Base-by-base conservation (phyloP, 2,797 vertebrate genomes). In the Ctenopoma kingsleyae region DNA sequence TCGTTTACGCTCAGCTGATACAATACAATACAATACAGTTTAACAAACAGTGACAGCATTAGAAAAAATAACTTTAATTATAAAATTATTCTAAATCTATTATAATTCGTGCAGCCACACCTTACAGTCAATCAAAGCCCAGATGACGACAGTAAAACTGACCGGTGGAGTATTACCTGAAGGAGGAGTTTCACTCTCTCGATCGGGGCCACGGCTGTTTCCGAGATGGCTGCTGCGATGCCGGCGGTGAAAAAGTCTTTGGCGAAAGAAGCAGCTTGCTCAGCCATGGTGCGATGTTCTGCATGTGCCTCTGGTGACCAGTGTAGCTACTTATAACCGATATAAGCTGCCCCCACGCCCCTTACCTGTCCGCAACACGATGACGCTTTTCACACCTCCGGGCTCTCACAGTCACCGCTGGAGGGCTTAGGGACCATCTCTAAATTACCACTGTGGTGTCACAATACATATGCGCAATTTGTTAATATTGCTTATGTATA, bases 181-280 rank as follows among this genome's bases (percentile, higher is more conserved):
- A 93, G 90, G 72, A 93, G 91, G 44, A 93, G 91, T 84, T 93
- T 93, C 74, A 93, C 92, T 85, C 92, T 92, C 71, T 93, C 92
- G 50, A 93, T 93, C 0, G 92, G 92, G 10, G 92, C 92, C 13
- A 93, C 92, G 6, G 90, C 92, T 80, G 92, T 93, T 72, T 93
- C 93, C 58, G 91, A 93, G 44, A 93, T 91, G 30, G 92, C 92
- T 5, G 92, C 92, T 4, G 92, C 90, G 66, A 93, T 91, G 0
- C 92, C 92, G 5, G 92, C 92, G 2, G 92, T 91, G 82, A 93
- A 62, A 83, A 93, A 93, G 25, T 93, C 92, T 90, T 93, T 93
- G 53, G 86, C 84, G 74, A 93, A 94, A 0, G 91, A 90, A 22
- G 93, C 0, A 2, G 87, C 81, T 55, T 38, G 52, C 46, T 94